These are phyloP conservation scores for Homarus gammarus DNA, from an alignment of 2,888 invertebrate species.

Conservation along the genomic window DNA sequence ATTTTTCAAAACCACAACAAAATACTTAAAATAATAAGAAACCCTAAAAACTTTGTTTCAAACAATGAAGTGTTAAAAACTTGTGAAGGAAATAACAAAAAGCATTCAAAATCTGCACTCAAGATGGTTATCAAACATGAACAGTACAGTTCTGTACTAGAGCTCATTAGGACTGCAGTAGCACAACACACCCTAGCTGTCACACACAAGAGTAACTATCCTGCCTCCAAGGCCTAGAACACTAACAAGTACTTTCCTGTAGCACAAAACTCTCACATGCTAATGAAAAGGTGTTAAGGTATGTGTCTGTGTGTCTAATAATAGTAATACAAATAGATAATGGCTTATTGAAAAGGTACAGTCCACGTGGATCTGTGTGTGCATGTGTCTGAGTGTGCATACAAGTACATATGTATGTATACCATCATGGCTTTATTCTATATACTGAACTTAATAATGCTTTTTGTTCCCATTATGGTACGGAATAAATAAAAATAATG, in stretches of 20 bases:
- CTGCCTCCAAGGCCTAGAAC: conserved; percentile 10
- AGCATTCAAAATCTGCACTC: conserved; percentile 22
- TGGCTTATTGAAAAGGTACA: too few species aligned
- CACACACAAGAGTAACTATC: conserved; percentile 13
- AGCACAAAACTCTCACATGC: conserved; percentile 12
- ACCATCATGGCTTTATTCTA: background rate
- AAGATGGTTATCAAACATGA: conserved; percentile 4
- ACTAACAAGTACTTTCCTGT: background rate
- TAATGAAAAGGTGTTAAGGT: background rate
- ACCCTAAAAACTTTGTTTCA: conserved; percentile 25
- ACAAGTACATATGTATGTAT: background rate
- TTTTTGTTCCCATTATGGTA: background rate
- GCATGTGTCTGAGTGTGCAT: background rate
- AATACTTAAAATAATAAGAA: conserved; percentile 29
- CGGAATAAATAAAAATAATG: too few species aligned
- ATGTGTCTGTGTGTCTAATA: background rate
- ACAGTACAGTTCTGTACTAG: too few species aligned
- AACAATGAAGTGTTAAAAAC: conserved; percentile 19
- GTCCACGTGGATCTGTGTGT: background rate
- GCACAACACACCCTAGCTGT: conserved; percentile 19
- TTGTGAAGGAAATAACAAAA: conserved; percentile 6
- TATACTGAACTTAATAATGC: background rate
- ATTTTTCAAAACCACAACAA: conserved; percentile 40
- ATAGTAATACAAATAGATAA: conserved; percentile 16
- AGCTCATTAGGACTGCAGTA: background rate